Conservation (phyloP, 2,113 vertebrate genomes). For the Notarius quadriscutis region DNA sequence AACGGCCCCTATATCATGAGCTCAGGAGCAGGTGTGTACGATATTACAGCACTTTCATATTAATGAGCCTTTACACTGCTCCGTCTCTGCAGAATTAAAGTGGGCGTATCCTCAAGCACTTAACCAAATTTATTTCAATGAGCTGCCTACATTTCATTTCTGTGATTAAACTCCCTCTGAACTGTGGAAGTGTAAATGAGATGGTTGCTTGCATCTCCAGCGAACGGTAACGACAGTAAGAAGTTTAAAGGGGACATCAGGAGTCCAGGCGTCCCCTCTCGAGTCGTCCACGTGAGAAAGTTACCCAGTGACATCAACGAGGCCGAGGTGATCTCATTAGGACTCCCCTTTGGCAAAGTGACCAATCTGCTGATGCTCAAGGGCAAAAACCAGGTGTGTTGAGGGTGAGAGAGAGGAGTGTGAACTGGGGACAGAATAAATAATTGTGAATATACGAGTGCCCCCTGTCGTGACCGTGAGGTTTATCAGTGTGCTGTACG, state of each 20-base stretch:
- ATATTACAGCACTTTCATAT: background rate
- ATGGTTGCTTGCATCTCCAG: constrained; percentile 67
- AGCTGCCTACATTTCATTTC: background rate
- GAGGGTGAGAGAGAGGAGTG: too few relatives aligned
- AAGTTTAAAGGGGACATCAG: constrained; percentile 95
- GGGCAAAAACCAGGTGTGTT: constrained; percentile 92
- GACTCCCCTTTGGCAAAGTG: constrained; percentile 95
- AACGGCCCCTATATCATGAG: constrained; percentile 99
- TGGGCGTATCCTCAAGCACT: background rate
- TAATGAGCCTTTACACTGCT: background rate
- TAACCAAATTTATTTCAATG: background rate
- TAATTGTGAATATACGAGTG: too few relatives aligned
- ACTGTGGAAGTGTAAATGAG: background rate
- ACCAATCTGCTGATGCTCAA: constrained; percentile 98
- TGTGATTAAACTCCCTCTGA: background rate
- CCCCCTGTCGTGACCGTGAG: background rate
- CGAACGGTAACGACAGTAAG: constrained; percentile 98
- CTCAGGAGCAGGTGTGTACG: constrained; percentile 76
- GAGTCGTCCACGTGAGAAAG: constrained; percentile 93
- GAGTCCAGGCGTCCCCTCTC: constrained; percentile 85
- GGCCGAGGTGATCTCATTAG: constrained; percentile 93
- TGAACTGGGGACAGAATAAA: too few relatives aligned
- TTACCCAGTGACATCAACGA: constrained; percentile 92
- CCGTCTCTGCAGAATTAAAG: background rate
- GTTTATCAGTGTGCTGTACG: background rate